phyloP scores from a whole-genome alignment of 2,113 vertebrate genomes.

The Dromaius novaehollandiae region DNA sequence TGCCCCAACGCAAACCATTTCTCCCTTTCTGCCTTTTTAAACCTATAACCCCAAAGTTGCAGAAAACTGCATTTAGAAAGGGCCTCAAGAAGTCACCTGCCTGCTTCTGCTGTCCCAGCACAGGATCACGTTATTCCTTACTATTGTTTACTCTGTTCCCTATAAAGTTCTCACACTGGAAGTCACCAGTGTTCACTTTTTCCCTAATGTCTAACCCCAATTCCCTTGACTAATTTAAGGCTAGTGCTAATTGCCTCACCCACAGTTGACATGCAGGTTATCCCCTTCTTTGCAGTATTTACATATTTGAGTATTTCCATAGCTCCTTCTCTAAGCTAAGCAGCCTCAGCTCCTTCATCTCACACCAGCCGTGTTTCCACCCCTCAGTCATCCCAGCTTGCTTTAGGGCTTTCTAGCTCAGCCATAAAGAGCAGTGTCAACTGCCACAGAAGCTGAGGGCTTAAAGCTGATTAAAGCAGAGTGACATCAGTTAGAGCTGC shows the following conservation, averaged over 20 bases:
- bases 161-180: background rate
- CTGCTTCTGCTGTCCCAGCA: background rate
- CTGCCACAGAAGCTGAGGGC: background rate
- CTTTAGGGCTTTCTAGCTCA: background rate
- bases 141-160: too few species aligned
- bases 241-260: background rate
- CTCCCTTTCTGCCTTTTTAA: background rate
- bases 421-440: too few species aligned
- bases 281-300: background rate
- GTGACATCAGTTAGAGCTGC: too few species aligned
- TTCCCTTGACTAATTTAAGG: background rate
- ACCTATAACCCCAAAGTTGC: background rate
- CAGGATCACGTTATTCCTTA: background rate
- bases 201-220: background rate
- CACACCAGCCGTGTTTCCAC: background rate
- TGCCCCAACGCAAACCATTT: background rate
- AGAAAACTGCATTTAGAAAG: background rate
- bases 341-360: background rate
- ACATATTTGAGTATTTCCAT: rapidly evolving
- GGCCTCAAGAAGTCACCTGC: too few species aligned
- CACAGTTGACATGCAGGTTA: background rate
- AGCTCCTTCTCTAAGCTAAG: background rate
- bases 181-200: background rate
- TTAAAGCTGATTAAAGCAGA: too few species aligned
- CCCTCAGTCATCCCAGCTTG: rapidly evolving